phyloP scores from a whole-genome alignment of 1,140 invertebrate species.

The Trachymyrmex cornetzi region DNA sequence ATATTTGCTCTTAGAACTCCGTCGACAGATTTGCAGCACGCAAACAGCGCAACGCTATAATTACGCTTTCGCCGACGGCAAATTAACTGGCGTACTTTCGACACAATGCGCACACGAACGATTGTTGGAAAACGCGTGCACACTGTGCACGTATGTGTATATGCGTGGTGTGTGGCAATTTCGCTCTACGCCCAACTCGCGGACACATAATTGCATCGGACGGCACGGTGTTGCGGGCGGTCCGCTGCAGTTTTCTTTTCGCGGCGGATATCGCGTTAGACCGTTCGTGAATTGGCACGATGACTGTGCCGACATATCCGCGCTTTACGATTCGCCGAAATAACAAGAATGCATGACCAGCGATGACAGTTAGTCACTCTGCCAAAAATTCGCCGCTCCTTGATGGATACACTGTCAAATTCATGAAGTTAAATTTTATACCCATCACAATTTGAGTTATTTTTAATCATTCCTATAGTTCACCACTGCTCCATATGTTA shows the following conservation, averaged over 20 bases:
- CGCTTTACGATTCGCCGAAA: slow-evolving; percentile 49
- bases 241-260: slow-evolving; percentile 33
- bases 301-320: not conserved
- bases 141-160: no score
- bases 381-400: slow-evolving; percentile 11
- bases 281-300: slow-evolving; percentile 27
- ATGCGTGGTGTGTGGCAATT: slow-evolving; percentile 34
- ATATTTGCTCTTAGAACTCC: slow-evolving; percentile 31
- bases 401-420: slow-evolving; percentile 3
- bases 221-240: not conserved
- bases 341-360: not conserved
- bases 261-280: not conserved
- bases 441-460: no score
- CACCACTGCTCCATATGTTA: no score
- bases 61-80: slow-evolving; percentile 59
- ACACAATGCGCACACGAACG: slow-evolving; percentile 45
- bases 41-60: slow-evolving; percentile 59
- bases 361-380: not conserved
- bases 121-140: slow-evolving; percentile 42
- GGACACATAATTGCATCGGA: slow-evolving; percentile 25
- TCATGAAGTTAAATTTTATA: no score
- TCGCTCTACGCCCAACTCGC: slow-evolving; percentile 16
- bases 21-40: slow-evolving; percentile 56
- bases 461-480: no score
- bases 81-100: slow-evolving; percentile 58